Evolutionary conservation across 2,113 vertebrate species (phyloP).

Genomic region (Cervus canadensis): DNA sequence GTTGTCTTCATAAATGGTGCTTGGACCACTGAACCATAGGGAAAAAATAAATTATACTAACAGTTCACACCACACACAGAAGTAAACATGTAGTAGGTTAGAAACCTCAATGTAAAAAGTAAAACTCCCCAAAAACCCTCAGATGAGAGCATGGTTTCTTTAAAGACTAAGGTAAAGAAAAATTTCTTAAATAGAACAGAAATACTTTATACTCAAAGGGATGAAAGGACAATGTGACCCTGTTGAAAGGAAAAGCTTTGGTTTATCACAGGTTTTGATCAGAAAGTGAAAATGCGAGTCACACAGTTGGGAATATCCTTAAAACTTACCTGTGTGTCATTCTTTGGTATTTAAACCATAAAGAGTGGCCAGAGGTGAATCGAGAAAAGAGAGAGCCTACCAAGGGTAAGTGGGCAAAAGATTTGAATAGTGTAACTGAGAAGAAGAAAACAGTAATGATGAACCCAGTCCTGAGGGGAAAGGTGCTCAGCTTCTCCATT

Average conservation of each 20-base stretch:
- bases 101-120: background rate
- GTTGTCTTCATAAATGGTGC: background rate
- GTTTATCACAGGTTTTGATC: background rate
- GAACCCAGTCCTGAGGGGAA: background rate
- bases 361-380: background rate
- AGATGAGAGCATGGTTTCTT: background rate
- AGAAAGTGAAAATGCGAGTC: background rate
- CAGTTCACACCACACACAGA: background rate
- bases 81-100: background rate
- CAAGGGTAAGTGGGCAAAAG: background rate
- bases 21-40: too few species aligned
- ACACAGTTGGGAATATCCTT: background rate
- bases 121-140: accelerated
- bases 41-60: background rate
- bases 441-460: background rate
- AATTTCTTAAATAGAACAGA: background rate
- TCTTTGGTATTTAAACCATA: background rate
- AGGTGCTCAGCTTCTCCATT: background rate
- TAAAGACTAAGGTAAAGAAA: background rate
- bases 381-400: background rate
- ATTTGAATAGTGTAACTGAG: background rate
- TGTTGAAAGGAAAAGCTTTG: background rate
- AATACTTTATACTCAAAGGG: background rate
- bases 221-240: background rate
- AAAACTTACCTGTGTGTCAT: background rate